Base-by-base conservation (phyloP, 2,113 vertebrate genomes). In the Pachyramphus minor region DNA sequence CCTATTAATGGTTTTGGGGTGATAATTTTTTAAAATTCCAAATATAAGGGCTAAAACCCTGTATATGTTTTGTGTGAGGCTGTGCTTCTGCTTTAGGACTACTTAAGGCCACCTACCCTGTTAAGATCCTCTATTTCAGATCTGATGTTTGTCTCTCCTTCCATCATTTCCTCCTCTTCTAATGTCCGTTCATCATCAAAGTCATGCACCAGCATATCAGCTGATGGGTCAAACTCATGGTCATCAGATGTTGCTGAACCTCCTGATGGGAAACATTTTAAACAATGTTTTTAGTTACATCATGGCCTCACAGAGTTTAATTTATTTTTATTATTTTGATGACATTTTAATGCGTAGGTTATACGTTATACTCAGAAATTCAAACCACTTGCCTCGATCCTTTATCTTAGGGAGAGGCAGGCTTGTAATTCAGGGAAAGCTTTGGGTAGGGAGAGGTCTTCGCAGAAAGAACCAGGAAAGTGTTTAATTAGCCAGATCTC, bases 191-290 rank as follows among this genome's bases (percentile, higher is more conserved):
- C 99, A 89, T 99, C 99, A 92, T 99, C 99, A 97, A 99, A 99
- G 98, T 99, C 99, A 96, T 99, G 99, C 94, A 99, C 98, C 84
- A 99, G 98, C 99, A 99, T 99, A 90, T 99, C 99, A 97, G 98
- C 99, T 64, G 99, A 98, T 77, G 99, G 99, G 97, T 99, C 99
- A 93, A 99, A 99, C 94, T 99, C 99, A 97, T 98, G 98, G 98
- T 99, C 99, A 92, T 98, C 99, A 74, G 99, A 99, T 97, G 98
- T 97, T 97, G 98, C 98, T 97, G 98, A 99, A 97, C 98, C 99
- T 98, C 99, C 98, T 98, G 78, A 75, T 89, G 80, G 93, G 96
- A 87, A 97, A 95, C 93, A 97, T 93, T 97, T 91, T 94, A 89
- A 96, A 75, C 95, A 47, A 68, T 49, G 94, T 31, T 84, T 91